Percentiles rank a stretch among this genome's conserved stretches.
Conservation (phyloP, 2,797 vertebrate genomes). For the Halcyon chelicuti region DNA sequence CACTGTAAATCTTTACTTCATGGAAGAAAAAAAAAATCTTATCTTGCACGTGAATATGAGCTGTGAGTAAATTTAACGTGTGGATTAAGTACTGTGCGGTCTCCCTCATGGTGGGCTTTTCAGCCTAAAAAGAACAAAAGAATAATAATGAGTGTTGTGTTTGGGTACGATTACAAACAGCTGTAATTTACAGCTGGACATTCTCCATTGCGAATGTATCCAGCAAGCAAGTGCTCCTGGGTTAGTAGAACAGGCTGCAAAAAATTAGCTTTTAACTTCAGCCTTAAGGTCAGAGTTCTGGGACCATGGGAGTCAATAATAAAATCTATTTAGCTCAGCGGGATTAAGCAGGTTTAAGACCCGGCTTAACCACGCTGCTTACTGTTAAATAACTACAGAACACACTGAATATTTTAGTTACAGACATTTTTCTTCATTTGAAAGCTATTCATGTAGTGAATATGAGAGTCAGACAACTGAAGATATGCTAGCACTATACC, state of each 20-base stretch:
- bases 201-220: conserved; percentile 5
- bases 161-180: conserved; percentile 58
- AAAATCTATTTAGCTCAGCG: conserved; percentile 59
- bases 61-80: conserved; percentile 41
- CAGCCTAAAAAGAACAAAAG: conserved; percentile 64
- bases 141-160: conserved; percentile 61
- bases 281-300: conserved; percentile 56
- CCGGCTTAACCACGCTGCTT: conserved; percentile 37
- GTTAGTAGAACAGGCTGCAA: conserved; percentile 30
- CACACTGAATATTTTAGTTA: conserved; percentile 33
- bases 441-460: conserved; percentile 9
- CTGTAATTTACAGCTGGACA: conserved; percentile 68
- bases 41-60: conserved; percentile 55
- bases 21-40: conserved; percentile 40
- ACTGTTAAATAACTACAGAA: conserved; percentile 57
- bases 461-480: not conserved
- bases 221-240: conserved; percentile 48
- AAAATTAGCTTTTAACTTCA: conserved; percentile 59
- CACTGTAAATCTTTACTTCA: conserved; percentile 49
- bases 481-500: not conserved
- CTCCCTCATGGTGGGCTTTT: conserved; percentile 63
- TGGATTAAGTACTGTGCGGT: not conserved
- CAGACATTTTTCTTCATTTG: conserved; percentile 36
- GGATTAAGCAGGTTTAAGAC: conserved; percentile 64
- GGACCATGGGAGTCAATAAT: conserved; percentile 53